These are phyloP conservation scores for Lontra canadensis DNA, from an alignment of 2,113 vertebrate species.

Conservation along the genomic window DNA sequence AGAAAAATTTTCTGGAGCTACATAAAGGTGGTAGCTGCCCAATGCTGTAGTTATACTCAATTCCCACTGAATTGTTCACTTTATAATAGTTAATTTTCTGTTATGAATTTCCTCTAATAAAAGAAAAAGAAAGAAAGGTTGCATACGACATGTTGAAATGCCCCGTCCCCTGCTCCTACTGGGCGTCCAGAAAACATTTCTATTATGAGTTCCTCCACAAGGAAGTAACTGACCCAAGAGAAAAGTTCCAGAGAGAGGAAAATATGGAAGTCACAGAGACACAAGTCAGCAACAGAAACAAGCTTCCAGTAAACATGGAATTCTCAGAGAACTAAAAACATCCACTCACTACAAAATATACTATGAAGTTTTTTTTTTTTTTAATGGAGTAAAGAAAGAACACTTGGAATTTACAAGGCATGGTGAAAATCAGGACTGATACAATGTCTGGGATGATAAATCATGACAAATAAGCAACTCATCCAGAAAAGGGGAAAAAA, in stretches of 20 bases:
- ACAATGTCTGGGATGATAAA: neutral
- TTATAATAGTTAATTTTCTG: neutral
- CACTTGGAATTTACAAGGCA: neutral
- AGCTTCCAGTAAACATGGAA: neutral
- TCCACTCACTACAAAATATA: neutral
- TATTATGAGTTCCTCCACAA: no score
- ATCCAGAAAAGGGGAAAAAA: no score
- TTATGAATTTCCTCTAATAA: neutral
- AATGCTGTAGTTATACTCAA: neutral
- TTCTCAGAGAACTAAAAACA: neutral
- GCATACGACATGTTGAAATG: no score
- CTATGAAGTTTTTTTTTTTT: no score
- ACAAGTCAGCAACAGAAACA: neutral
- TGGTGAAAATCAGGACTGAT: neutral
- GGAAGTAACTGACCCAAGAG: no score
- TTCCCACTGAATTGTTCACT: neutral
- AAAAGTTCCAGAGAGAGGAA: no score
- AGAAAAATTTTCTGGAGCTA: neutral
- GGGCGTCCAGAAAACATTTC: neutral
- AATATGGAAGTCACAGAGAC: neutral
- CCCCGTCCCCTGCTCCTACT: accelerated
- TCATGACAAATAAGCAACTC: neutral
- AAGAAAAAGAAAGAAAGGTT: neutral
- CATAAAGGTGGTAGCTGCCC: neutral
- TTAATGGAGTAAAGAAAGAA: neutral